These are phyloP conservation scores for Malaclemys terrapin DNA, from an alignment of 2,113 vertebrate genomes.

Conservation along the genomic window DNA sequence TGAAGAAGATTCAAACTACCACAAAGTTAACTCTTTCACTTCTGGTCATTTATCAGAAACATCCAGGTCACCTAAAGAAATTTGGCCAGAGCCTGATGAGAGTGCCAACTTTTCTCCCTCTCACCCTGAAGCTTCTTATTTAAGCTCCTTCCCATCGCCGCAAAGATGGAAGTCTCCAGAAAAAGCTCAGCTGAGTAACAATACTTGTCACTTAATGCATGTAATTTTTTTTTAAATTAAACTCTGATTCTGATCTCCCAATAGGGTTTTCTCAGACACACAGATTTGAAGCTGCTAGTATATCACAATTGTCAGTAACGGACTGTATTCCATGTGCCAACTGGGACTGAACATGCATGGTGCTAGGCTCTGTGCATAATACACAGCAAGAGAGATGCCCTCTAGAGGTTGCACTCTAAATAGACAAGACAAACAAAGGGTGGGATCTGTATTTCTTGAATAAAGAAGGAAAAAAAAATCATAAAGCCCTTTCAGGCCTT, in stretches of 20 bases:
- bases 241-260: background rate
- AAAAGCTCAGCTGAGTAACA: background rate
- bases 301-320: background rate
- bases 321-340: background rate
- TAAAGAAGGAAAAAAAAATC: background rate
- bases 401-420: background rate
- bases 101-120: background rate
- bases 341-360: background rate
- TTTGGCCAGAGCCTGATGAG: background rate
- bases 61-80: background rate
- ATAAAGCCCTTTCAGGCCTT: background rate
- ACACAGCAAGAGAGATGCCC: background rate
- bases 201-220: background rate
- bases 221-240: background rate
- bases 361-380: background rate
- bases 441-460: background rate
- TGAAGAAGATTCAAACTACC: background rate
- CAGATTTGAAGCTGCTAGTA: background rate
- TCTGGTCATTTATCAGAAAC: background rate
- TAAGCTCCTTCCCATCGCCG: background rate
- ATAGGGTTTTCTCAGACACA: background rate
- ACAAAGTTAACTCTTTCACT: background rate
- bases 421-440: background rate
- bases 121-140: background rate
- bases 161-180: background rate